Base-by-base conservation (phyloP, 1,140 invertebrate species). In the Brachionus manjavacas region DNA sequence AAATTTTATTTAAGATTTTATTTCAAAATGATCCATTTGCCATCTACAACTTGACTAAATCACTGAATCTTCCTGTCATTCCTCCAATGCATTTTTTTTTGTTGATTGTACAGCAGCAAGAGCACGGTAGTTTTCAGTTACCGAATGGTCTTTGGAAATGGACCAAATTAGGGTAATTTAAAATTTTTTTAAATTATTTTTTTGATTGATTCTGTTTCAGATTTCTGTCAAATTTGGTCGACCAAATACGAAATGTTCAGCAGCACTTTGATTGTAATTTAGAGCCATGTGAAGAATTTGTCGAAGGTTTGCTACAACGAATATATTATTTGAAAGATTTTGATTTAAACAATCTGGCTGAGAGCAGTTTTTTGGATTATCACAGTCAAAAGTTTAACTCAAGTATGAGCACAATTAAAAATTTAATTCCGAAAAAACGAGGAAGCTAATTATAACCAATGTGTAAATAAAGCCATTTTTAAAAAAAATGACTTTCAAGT, bases 11-110 rank as follows among this genome's bases (percentile, higher is more conserved):
- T 55, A 31, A 68, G 72, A 68, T 81, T 31, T 46, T 64, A 6
- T 81, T 81, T 43, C 52, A 68, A 81, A 81, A 81, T 16, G 79
- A 81, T 41, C 79, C 79, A 46, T 81, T 81, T 68, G 52, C 52
- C 31, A 66, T 81, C 9, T 81, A 68, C 25, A 81, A 81, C 35
- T 43, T 68, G 16, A 68, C 79, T 6, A 68, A 81, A 68, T 25
- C 79, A 9, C 64, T 39, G 9, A 81, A 68, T 76, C 52, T 41
- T 81, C 52, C 79, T 9, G 52, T 81, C 7, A 81, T 81, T 31
- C 79, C 79, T 11, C 52, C 79, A 11, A 60, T 81, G 64, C 79
- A 81, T 81, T 46, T 81, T 11, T 81, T 81, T 68, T 81, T 81
- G 52, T 46, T 81, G 20, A 68, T 81, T 43, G 79, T 81, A 23